phyloP scores from a whole-genome alignment of 1,140 invertebrate genomes.

The Cydia splendana region DNA sequence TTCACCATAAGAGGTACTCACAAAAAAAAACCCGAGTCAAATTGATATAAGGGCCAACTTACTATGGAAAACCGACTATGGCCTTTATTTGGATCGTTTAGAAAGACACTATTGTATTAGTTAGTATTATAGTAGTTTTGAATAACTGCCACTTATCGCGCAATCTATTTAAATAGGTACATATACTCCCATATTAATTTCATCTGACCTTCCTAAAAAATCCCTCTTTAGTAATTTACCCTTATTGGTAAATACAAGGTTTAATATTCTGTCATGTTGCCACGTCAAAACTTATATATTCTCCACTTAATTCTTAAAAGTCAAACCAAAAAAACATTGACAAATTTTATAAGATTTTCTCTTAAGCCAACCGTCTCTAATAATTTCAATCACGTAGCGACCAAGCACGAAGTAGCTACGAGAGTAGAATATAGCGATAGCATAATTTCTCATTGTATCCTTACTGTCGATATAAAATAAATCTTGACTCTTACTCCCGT shows the following conservation, averaged over 20 bases:
- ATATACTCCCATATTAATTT: too few relatives aligned
- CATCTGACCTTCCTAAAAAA: too few relatives aligned
- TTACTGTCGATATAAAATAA: conserved; percentile 28
- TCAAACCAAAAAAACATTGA: background rate
- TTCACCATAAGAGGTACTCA: too few relatives aligned
- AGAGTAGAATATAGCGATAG: conserved; percentile 17
- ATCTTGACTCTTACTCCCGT: background rate
- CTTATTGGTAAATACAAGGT: background rate
- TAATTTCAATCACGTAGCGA: conserved; percentile 19
- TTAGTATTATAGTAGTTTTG: too few relatives aligned
- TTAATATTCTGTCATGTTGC: background rate
- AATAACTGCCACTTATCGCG: too few relatives aligned
- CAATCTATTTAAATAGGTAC: too few relatives aligned
- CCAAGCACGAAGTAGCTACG: conserved; percentile 20
- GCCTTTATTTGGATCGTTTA: too few relatives aligned
- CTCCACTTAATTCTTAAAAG: background rate
- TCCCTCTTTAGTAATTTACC: too few relatives aligned
- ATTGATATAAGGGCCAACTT: too few relatives aligned
- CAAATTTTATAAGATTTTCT: background rate
- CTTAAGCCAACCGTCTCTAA: background rate
- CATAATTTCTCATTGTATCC: conserved; percentile 22
- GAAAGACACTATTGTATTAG: too few relatives aligned
- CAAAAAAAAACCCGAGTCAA: too few relatives aligned
- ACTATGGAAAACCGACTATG: too few relatives aligned
- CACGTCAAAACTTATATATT: background rate